phyloP scores from a whole-genome alignment of 2,113 vertebrate genomes.

The Phodopus roborovskii region DNA sequence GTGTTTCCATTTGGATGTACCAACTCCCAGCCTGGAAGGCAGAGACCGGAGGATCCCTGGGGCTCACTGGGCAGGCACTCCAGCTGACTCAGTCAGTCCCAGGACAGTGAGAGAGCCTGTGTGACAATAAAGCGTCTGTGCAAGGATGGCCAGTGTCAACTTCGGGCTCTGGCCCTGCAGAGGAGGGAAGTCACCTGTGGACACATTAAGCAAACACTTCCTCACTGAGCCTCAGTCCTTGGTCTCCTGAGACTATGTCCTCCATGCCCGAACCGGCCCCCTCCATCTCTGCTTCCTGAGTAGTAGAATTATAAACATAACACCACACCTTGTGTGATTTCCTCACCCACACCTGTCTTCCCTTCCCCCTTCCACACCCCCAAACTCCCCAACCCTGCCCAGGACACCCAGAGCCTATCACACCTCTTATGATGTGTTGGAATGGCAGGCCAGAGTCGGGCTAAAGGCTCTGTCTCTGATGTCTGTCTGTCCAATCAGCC shows the following conservation, averaged over 20 bases:
- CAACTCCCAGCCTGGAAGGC: not conserved
- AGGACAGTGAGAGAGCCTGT: not conserved
- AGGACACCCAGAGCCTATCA: not conserved
- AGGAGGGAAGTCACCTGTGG: not conserved
- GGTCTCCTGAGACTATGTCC: not conserved
- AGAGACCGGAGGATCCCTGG: too few species aligned
- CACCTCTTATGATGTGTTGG: too few species aligned
- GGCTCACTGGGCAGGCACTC: not conserved
- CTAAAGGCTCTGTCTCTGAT: not conserved
- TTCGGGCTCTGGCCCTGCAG: not conserved
- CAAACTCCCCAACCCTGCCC: too few species aligned
- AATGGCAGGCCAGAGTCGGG: not conserved
- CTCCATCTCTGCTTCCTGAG: not conserved
- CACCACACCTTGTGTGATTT: not conserved
- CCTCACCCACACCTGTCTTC: not conserved
- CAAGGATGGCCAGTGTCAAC: too few species aligned
- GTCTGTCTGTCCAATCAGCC: not conserved
- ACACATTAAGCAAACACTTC: not conserved
- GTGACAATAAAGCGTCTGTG: not conserved
- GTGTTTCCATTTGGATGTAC: not conserved
- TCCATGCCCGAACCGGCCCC: not conserved
- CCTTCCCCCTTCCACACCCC: not conserved
- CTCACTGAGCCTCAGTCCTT: not conserved
- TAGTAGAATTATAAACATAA: not conserved
- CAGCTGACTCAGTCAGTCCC: not conserved